Conservation (phyloP, 92 coral and sea anemone genomes). For the Virgularia gustaviana region DNA sequence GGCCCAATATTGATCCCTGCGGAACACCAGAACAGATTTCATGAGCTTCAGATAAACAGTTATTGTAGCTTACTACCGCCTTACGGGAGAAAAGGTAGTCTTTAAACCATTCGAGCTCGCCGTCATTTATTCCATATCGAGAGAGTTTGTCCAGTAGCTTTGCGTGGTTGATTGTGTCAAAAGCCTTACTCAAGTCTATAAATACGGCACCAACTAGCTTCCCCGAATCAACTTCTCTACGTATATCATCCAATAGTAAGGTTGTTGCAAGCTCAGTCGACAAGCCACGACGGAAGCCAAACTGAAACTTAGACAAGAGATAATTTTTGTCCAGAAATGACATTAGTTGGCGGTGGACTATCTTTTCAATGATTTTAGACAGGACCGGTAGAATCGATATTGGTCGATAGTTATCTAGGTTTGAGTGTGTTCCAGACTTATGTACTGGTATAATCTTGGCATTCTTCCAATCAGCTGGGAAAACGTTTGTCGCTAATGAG, state of each 20-base stretch:
- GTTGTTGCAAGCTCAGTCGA: neutral
- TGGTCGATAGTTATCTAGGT: conserved; percentile 26
- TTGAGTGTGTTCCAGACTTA: conserved; percentile 8
- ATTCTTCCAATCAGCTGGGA: conserved; percentile 34
- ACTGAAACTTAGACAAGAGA: neutral
- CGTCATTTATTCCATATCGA: too few relatives aligned
- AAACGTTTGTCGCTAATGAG: conserved; percentile 19
- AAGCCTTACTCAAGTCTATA: neutral
- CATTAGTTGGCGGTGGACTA: neutral
- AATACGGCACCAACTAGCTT: neutral
- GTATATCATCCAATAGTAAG: neutral
- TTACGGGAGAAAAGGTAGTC: too few relatives aligned
- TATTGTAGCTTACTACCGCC: too few relatives aligned
- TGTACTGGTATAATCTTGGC: conserved; percentile 8
- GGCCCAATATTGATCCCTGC: too few relatives aligned
- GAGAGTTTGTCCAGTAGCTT: neutral
- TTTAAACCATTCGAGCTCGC: too few relatives aligned
- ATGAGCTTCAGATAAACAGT: too few relatives aligned
- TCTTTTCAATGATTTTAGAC: conserved; percentile 27
- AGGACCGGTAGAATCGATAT: conserved; percentile 17
- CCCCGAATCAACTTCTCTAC: neutral
- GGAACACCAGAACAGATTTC: too few relatives aligned
- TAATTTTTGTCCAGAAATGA: conserved; percentile 5
- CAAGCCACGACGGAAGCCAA: conserved; percentile 5
- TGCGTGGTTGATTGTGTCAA: neutral